Base-by-base conservation (phyloP, 2,888 invertebrate genomes). In the Muscina levida region DNA sequence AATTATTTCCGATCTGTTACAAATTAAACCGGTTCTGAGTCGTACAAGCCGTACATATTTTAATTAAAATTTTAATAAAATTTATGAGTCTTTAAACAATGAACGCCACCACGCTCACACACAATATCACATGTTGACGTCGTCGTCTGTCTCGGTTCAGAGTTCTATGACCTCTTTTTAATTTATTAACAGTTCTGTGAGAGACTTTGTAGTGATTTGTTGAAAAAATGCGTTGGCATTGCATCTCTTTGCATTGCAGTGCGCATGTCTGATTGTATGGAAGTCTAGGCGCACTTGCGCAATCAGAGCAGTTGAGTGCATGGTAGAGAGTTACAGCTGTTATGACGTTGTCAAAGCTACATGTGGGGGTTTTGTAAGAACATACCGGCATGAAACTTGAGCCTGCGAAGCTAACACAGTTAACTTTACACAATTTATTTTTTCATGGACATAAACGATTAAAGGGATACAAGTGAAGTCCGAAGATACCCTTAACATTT, bases 181-280 rank as follows among this genome's bases (percentile, higher is more conserved):
- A 56, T 48, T 22, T 6, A 22, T 51, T 68, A 53, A 24, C 39
- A 42, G 53, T 48, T 37, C 48, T 56, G 42, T 65, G 31, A 37
- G 46, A 37, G 22, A n/a, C 6, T 24, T 8, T 37, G n/a, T 8
- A 8, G 31, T 19, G 22, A 62, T 62, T n/a, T 57, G 46, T 37
- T 13, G 24, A 44, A 15, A 56, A 70, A 76, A 42, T 70, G 75
- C 75, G 75, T 76, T 76, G 75, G 75, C 46, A 74, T 59, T 24
- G 48, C 57, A 51, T 3, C 51, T 11, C 26, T 11, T 39, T 53
- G 22, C 75, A 44, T 59, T 73, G 22, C 66, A n/a, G n/a, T n/a
- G n/a, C n/a, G n/a, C n/a, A n/a, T n/a, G n/a, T n/a, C n/a, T n/a
- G n/a, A n/a, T n/a, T n/a, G n/a, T n/a, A n/a, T n/a, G n/a, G n/a